Conservation (phyloP, 2,113 vertebrate species). For the Ifrita kowaldi region DNA sequence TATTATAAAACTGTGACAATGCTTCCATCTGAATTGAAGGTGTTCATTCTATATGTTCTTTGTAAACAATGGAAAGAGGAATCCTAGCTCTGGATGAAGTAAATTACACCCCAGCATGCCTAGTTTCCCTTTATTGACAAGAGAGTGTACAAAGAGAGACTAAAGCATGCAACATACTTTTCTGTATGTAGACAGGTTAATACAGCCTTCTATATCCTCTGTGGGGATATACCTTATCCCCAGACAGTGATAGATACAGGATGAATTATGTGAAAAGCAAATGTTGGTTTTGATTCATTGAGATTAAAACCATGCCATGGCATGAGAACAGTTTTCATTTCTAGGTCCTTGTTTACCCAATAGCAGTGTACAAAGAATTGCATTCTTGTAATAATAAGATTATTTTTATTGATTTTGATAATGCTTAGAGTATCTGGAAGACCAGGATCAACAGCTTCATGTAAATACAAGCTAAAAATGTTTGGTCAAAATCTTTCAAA, state of each 20-base stretch:
- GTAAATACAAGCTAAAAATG: background rate
- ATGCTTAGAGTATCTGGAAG: background rate
- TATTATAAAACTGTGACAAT: background rate
- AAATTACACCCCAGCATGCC: background rate
- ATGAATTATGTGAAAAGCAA: background rate
- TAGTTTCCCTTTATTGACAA: background rate
- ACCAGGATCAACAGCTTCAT: background rate
- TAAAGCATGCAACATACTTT: background rate
- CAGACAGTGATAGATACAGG: background rate
- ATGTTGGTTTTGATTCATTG: background rate
- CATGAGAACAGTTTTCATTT: background rate
- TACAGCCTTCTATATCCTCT: background rate
- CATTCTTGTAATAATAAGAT: background rate
- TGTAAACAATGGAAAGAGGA: background rate
- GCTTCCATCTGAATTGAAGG: fast-evolving
- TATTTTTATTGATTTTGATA: background rate
- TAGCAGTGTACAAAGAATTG: background rate
- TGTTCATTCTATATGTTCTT: background rate
- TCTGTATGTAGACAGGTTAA: background rate
- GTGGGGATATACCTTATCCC: background rate
- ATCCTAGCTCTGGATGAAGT: background rate
- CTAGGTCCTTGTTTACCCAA: background rate
- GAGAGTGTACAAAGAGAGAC: background rate
- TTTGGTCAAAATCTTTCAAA: background rate
- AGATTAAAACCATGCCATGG: background rate